Percentiles rank a stretch among this genome's conserved stretches.
Evolutionary conservation across 2,113 vertebrate species (phyloP).

Genomic region (Manacus vitellinus): DNA sequence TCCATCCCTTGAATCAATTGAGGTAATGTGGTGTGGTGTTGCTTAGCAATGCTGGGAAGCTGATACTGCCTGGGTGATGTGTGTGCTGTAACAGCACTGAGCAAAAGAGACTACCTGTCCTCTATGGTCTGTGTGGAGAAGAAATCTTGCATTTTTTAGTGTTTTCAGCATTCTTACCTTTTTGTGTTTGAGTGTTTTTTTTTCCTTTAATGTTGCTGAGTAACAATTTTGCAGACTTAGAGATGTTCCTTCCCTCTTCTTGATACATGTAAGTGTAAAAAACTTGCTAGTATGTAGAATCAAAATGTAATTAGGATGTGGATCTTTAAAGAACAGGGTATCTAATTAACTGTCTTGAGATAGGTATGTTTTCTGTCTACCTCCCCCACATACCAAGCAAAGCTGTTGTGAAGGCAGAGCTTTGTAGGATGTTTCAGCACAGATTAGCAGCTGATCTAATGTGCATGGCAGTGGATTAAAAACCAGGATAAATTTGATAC

Average conservation of each 20-base stretch:
- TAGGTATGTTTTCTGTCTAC: conserved; percentile 18
- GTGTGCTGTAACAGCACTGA: not conserved
- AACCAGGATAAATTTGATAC: not conserved
- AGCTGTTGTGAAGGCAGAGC: not conserved
- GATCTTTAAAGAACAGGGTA: not conserved
- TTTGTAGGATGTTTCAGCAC: not conserved
- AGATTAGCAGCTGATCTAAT: not conserved
- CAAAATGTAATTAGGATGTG: not conserved
- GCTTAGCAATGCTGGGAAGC: conserved; percentile 57
- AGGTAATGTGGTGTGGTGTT: conserved; percentile 44
- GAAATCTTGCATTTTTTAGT: not conserved
- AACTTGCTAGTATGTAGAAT: not conserved
- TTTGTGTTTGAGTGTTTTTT: not conserved
- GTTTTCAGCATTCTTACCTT: not conserved
- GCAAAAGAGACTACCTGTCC: not conserved
- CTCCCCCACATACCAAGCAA: not conserved
- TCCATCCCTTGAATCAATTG: conserved; percentile 21
- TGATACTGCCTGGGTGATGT: not conserved
- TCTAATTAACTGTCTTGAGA: conserved; percentile 9
- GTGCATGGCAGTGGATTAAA: not conserved
- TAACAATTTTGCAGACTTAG: not conserved
- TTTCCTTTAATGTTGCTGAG: not conserved
- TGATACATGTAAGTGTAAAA: not conserved
- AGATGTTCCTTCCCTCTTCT: not conserved
- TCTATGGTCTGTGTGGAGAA: not conserved